Conservation (phyloP, 2,113 vertebrate species). For the Seriola quinqueradiata region DNA sequence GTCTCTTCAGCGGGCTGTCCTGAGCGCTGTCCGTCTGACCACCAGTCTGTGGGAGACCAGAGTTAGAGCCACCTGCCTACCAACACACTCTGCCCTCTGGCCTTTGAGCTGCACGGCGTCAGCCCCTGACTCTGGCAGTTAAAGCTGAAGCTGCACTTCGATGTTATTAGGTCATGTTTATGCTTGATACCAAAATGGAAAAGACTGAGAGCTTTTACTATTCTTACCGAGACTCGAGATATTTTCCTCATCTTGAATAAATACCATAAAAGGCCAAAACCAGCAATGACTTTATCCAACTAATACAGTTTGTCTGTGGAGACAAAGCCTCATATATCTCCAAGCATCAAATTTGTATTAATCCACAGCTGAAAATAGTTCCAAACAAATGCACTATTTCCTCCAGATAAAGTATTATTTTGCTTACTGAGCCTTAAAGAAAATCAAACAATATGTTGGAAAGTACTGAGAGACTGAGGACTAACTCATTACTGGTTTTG, state of each 20-base stretch:
- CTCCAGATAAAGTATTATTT: too few relatives aligned
- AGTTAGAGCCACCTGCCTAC: constrained; percentile 80
- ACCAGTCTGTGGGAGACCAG: constrained; percentile 83
- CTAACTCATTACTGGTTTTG: too few relatives aligned
- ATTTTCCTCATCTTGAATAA: background rate
- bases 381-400: too few relatives aligned
- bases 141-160: background rate
- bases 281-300: background rate
- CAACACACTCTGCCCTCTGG: constrained; percentile 56
- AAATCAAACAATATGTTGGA: too few relatives aligned
- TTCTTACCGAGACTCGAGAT: background rate
- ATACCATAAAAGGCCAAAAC: background rate
- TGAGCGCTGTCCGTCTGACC: constrained; percentile 83
- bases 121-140: background rate
- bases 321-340: background rate
- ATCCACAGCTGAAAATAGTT: too few relatives aligned
- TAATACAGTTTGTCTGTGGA: background rate
- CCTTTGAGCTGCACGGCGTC: constrained; percentile 6
- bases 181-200: constrained; percentile 5
- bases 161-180: constrained; percentile 7
- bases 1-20: constrained; percentile 85
- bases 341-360: too few relatives aligned
- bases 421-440: too few relatives aligned
- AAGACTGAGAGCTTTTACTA: background rate
- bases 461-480: too few relatives aligned